These are phyloP conservation scores for Tretioscincus oriximinensis DNA, from an alignment of 2,113 vertebrate species.

Conservation along the genomic window DNA sequence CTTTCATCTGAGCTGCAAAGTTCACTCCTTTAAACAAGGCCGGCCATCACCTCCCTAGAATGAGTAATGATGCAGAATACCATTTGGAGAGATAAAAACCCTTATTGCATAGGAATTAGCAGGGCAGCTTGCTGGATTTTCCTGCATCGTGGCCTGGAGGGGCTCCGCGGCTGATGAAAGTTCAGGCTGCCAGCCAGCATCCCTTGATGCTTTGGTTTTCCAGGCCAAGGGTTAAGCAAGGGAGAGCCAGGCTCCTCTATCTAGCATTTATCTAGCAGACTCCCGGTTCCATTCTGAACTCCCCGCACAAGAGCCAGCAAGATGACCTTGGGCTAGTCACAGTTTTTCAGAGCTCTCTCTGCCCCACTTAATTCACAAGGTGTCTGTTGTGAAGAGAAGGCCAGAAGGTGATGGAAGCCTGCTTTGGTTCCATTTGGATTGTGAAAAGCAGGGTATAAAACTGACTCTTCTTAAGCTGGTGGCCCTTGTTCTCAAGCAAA, in stretches of 20 bases:
- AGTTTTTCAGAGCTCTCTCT: too few species aligned
- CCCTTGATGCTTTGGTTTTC: constrained; percentile 59
- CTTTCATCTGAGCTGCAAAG: constrained; percentile 68
- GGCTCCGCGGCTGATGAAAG: constrained; percentile 66
- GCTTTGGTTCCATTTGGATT: too few species aligned
- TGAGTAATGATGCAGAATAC: constrained; percentile 71
- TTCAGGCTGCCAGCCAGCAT: constrained; percentile 65
- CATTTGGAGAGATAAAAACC: constrained; percentile 70
- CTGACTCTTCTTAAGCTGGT: too few species aligned
- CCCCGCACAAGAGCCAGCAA: too few species aligned
- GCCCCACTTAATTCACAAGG: too few species aligned
- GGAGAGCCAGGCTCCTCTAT: constrained; percentile 22
- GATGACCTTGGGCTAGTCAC: too few species aligned
- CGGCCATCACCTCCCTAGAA: constrained; percentile 66
- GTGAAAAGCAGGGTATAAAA: too few species aligned
- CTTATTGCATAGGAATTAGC: constrained; percentile 74
- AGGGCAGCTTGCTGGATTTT: constrained; percentile 61
- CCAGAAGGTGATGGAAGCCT: too few species aligned
- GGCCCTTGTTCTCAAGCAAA: too few species aligned
- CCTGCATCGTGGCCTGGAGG: constrained; percentile 57
- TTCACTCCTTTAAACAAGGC: constrained; percentile 77
- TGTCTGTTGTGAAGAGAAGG: too few species aligned
- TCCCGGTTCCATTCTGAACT: too few species aligned
- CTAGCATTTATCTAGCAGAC: too few species aligned
- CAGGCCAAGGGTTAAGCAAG: constrained; percentile 55